Conservation (phyloP, 2,888 invertebrate species). For the Liodrosophila aerea region DNA sequence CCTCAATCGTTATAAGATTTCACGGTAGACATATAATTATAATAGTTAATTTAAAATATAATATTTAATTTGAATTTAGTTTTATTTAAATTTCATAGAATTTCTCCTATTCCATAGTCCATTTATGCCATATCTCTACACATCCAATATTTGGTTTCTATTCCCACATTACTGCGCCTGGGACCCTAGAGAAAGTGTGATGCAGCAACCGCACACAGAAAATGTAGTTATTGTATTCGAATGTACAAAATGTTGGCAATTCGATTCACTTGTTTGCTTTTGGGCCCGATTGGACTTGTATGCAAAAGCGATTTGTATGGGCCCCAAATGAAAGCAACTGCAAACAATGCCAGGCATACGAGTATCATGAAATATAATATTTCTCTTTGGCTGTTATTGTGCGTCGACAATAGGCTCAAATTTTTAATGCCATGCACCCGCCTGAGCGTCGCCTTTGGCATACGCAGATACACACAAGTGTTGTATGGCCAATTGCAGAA, state of each 20-base stretch:
- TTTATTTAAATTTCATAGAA: no score
- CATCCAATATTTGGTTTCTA: no score
- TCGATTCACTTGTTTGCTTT: conserved; percentile 20
- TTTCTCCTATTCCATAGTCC: no score
- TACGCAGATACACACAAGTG: conserved; percentile 5
- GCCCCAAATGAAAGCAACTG: no score
- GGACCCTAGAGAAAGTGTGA: conserved; percentile 12
- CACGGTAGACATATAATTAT: no score
- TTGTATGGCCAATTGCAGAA: conserved; percentile 44
- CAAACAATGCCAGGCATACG: conserved; percentile 44
- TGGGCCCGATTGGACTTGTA: not conserved
- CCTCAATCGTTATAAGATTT: no score
- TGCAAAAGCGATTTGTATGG: conserved; percentile 20
- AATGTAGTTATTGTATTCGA: not conserved
- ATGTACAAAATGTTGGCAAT: conserved; percentile 6
- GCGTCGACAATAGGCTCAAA: conserved; percentile 39
- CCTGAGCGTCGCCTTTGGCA: conserved; percentile 17
- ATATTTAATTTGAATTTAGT: no score
- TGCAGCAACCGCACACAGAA: conserved; percentile 4
- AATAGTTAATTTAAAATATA: no score
- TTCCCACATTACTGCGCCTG: no score
- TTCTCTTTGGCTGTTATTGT: conserved; percentile 5
- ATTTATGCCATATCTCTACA: no score
- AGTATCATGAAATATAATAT: conserved; percentile 20
- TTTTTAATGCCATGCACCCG: conserved; percentile 22